Conservation (phyloP, 2,888 invertebrate species). For the Epistrophe eligans region DNA sequence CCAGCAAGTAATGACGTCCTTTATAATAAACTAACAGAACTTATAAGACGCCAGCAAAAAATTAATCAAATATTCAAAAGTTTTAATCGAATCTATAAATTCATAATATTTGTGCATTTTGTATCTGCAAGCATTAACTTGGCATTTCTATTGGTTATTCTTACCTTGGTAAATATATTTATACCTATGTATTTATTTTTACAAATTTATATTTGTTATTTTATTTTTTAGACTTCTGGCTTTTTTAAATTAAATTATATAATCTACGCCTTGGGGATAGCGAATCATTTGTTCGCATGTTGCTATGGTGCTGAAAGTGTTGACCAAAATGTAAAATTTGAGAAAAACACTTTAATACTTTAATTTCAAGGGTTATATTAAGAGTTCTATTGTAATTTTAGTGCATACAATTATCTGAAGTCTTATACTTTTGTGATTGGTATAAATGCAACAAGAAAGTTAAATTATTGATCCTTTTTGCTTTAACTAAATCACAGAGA, state of each 20-base stretch:
- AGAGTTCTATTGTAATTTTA: neutral
- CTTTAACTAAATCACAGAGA: slow-evolving; percentile 40
- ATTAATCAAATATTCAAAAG: slow-evolving; percentile 9
- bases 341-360: neutral
- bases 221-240: slow-evolving; percentile 30
- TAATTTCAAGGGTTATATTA: neutral
- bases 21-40: neutral
- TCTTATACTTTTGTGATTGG: slow-evolving; percentile 52
- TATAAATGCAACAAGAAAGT: slow-evolving; percentile 28
- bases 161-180: slow-evolving; percentile 10
- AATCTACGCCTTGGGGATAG: slow-evolving; percentile 19
- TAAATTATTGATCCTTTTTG: slow-evolving; percentile 20
- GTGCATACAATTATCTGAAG: slow-evolving; percentile 11
- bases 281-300: slow-evolving; percentile 31
- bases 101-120: slow-evolving; percentile 38
- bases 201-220: neutral
- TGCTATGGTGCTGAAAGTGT: slow-evolving; percentile 52
- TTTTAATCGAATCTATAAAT: slow-evolving; percentile 27
- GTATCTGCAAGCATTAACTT: slow-evolving; percentile 36
- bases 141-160: slow-evolving; percentile 38
- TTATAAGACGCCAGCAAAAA: slow-evolving; percentile 19
- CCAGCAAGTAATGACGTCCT: neutral
- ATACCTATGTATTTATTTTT: neutral
- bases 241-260: slow-evolving; percentile 23
- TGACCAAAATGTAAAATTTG: slow-evolving; percentile 27